A percentile compares a stretch with the other conserved stretches of the same genome.
Evolutionary conservation across 2,797 vertebrate genomes (phyloP).

Genomic region (Sternotherus odoratus): DNA sequence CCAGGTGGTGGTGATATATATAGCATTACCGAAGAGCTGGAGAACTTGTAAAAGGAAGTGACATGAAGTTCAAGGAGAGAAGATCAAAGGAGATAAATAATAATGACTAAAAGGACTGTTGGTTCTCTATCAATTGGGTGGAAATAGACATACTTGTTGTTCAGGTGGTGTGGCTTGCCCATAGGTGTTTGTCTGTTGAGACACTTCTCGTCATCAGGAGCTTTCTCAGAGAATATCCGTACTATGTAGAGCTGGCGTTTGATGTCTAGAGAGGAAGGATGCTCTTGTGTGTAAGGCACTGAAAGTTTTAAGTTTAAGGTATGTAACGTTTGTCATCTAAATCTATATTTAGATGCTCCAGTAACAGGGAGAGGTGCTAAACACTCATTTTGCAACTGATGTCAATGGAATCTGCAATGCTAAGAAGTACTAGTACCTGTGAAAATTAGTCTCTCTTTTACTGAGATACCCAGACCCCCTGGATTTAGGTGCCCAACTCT

Average conservation of each 20-base stretch:
- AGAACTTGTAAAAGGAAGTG: conserved; percentile 68
- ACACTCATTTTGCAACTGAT: neutral
- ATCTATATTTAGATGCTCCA: neutral
- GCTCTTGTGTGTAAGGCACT: neutral
- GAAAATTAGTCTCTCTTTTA: neutral
- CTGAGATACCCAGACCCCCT: neutral
- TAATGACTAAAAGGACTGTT: conserved; percentile 65
- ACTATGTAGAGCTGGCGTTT: neutral
- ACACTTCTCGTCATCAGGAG: neutral
- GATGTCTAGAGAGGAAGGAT: neutral
- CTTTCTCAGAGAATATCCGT: neutral
- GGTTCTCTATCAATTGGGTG: conserved; percentile 19
- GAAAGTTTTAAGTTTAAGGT: neutral
- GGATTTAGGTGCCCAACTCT: neutral
- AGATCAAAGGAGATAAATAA: conserved; percentile 73
- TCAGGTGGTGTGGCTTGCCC: conserved; percentile 32
- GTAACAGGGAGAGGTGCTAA: neutral
- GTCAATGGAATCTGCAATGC: neutral
- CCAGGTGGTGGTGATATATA: conserved; percentile 67
- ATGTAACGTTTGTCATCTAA: neutral
- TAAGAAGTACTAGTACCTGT: neutral
- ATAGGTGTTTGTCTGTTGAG: neutral
- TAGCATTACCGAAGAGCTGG: conserved; percentile 53
- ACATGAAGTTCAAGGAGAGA: conserved; percentile 43
- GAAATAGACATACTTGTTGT: conserved; percentile 59